These are phyloP conservation scores for Lacanobia oleracea DNA, from an alignment of 2,888 invertebrate genomes.

Conservation along the genomic window DNA sequence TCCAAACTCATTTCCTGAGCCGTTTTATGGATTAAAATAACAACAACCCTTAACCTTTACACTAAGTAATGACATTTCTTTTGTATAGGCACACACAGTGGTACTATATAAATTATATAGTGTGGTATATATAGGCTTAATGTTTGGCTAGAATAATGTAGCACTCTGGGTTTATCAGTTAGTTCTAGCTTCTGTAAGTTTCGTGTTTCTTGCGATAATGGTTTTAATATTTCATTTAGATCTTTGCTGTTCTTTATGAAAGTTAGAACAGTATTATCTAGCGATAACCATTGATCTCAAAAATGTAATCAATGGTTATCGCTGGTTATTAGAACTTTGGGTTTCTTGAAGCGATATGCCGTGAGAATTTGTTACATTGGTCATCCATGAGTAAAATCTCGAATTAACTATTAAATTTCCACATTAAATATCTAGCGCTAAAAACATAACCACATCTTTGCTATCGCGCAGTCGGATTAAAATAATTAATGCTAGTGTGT, in stretches of 20 bases:
- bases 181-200: not conserved
- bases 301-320: not conserved
- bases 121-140: no score
- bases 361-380: not conserved
- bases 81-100: not conserved
- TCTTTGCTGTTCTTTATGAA: not conserved
- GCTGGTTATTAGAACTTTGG: not conserved
- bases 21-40: constrained; percentile 53
- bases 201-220: not conserved
- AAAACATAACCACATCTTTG: not conserved
- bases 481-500: not conserved
- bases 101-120: no score
- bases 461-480: not conserved
- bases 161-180: constrained; percentile 8
- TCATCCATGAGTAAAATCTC: not conserved
- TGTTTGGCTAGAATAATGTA: not conserved
- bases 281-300: no score
- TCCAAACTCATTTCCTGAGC: constrained; percentile 45
- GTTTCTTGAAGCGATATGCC: not conserved
- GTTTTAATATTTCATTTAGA: not conserved
- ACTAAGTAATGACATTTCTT: constrained; percentile 35
- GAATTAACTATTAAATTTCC: not conserved
- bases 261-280: not conserved
- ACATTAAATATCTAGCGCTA: not conserved
- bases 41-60: constrained; percentile 50